These are phyloP conservation scores for Hemiprocne comata DNA, from an alignment of 2,113 vertebrate species.

Conservation along the genomic window DNA sequence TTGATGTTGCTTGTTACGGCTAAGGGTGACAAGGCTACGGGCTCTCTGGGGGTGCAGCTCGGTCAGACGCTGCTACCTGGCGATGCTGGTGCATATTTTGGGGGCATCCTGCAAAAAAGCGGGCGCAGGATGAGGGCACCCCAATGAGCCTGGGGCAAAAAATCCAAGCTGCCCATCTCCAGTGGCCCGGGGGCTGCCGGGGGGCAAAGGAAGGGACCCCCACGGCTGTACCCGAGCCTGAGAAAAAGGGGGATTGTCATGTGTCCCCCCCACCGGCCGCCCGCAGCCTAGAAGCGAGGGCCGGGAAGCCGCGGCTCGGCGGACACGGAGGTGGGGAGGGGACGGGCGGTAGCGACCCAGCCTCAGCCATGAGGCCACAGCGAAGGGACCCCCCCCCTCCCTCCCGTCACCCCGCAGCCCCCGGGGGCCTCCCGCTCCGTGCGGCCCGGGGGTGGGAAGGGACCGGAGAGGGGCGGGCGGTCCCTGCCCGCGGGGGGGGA, in stretches of 20 bases:
- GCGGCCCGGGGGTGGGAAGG: slow-evolving; percentile 64
- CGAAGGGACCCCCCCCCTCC: background rate
- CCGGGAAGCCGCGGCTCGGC: too few relatives aligned
- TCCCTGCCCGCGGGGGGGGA: slow-evolving; percentile 66
- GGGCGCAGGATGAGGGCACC: too few relatives aligned
- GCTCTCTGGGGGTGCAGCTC: background rate
- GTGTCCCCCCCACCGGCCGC: background rate
- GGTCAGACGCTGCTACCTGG: background rate
- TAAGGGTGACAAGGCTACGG: background rate
- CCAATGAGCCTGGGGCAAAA: too few relatives aligned
- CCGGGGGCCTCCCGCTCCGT: slow-evolving; percentile 16
- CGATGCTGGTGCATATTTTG: too few relatives aligned
- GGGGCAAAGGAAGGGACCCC: too few relatives aligned
- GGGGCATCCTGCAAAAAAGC: too few relatives aligned
- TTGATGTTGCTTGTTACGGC: background rate
- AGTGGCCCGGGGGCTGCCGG: too few relatives aligned
- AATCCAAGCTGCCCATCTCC: too few relatives aligned
- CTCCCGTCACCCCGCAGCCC: background rate
- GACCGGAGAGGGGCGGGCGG: slow-evolving; percentile 68
- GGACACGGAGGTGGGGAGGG: background rate
- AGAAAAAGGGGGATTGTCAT: too few relatives aligned
- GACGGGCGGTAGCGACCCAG: background rate
- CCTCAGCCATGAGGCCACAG: background rate
- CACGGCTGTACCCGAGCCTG: background rate
- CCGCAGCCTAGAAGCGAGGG: too few relatives aligned